Evolutionary conservation across 2,888 invertebrate species (phyloP), one percentile per base, ranked within the genome.

Genomic region (Steinernema carpocapsae): DNA sequence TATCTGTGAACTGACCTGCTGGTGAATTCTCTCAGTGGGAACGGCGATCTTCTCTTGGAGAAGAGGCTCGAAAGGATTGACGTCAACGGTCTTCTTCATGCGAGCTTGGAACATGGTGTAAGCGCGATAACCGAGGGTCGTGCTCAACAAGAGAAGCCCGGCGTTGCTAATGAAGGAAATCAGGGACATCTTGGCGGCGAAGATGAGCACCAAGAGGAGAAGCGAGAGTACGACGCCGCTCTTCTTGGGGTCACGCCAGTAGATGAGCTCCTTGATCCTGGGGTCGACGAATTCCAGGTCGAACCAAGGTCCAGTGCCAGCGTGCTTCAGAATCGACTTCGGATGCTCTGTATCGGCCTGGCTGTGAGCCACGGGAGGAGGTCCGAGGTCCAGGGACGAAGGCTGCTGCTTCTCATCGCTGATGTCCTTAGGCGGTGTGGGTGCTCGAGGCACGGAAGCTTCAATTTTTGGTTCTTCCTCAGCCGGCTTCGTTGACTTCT

Each of bases 211-310:
- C 87, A 93, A 91, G 88, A 97, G 91, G 83, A 94, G 92, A 84
- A 92, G 92, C 88, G 94, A 95, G 89, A 97, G 94, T 80, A 95
- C 95, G 86, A 93, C 92, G 83, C 94, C 97, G 80, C 95, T 94
- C 90, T 93, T 94, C 90, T 93, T 94, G 84, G 94, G 93, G 90
- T 94, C 93, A 84, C 95, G 92, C 97, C 97, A 97, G 91, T 97
- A 96, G 89, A 97, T 93, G 89, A 97, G 91, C 14, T 64, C 64
- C 64, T 64, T 37, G 32, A 64, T 14, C 32, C 17, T 32, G 7
- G 32, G 17, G n/a, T 64, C 37, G 32, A 64, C 29, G 2, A 7
- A 22, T 64, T 29, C 64, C 32, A 29, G n/a, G 19, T 64, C 37
- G 10, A 64, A 19, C 48, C 48, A 48, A 48, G 48, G 48, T n/a